A percentile compares a stretch with the other conserved stretches of the same genome.
Conservation (phyloP, 2,888 invertebrate genomes). For the Keiferia lycopersicella region DNA sequence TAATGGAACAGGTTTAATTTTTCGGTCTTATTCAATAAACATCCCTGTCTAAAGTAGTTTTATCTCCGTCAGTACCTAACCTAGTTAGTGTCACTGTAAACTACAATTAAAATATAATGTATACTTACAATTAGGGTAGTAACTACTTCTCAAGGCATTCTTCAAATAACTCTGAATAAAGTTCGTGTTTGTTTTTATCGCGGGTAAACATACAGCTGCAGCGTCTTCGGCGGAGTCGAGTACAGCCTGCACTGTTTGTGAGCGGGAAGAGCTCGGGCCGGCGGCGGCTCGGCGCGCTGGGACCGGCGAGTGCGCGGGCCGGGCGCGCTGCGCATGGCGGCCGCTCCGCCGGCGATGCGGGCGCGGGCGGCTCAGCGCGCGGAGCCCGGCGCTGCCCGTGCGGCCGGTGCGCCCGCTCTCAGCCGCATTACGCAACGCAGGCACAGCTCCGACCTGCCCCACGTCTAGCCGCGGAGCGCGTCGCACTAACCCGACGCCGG, state of each 20-base stretch:
- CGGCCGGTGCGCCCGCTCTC: slow-evolving; percentile 55
- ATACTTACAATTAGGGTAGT: slow-evolving; percentile 58
- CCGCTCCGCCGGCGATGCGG: slow-evolving; percentile 43
- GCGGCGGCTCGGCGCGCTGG: slow-evolving; percentile 58
- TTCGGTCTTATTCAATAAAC: not conserved
- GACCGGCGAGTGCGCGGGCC: slow-evolving; percentile 47
- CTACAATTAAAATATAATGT: slow-evolving; percentile 27
- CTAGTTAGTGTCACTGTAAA: not conserved
- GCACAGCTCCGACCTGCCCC: slow-evolving; percentile 74
- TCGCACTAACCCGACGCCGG: slow-evolving; percentile 71
- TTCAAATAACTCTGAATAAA: slow-evolving; percentile 43
- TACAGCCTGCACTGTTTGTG: slow-evolving; percentile 9
- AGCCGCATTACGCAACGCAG: slow-evolving; percentile 70
- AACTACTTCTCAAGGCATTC: slow-evolving; percentile 53
- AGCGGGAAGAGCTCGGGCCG: not conserved
- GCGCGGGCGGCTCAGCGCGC: slow-evolving; percentile 35
- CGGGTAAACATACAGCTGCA: slow-evolving; percentile 41
- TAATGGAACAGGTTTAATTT: not conserved
- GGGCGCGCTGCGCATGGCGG: slow-evolving; percentile 66
- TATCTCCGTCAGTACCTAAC: not conserved
- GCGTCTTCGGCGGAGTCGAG: slow-evolving; percentile 45
- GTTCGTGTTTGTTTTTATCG: slow-evolving; percentile 34
- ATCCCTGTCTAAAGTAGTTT: not conserved
- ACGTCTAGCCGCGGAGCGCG: slow-evolving; percentile 71
- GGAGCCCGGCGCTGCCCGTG: slow-evolving; percentile 46